Base-by-base conservation (phyloP, 2,888 invertebrate genomes). In the Fissipunctia ypsillon region DNA sequence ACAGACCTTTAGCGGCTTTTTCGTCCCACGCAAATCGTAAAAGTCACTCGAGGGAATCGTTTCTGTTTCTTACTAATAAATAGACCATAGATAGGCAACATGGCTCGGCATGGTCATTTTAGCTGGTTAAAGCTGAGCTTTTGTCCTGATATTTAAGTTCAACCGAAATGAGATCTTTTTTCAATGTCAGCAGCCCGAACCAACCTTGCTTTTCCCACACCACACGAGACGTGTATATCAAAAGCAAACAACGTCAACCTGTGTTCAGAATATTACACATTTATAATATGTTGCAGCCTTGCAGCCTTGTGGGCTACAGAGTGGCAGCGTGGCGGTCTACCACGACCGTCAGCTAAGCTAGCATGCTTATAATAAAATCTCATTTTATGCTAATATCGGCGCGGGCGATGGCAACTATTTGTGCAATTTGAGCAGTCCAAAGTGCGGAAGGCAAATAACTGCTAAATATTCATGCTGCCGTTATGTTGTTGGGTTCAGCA, bases 331-430 rank as follows among this genome's bases (percentile, higher is more conserved):
- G 19, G 61, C 63, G 65, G 78, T 79, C 80, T 84, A 73, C 78
- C 70, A 59, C 71, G 69, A 66, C 76, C 68, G 74, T 68, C 78
- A 69, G 63, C 66, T 74, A 59, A 57, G 67, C 75, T 81, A 76
- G 81, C 76, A 82, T 86, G 82, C 79, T 87, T 80, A 86, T 84
- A 79, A 79, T 81, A 85, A 87, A 90, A 87, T 87, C 88, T 89
- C 88, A 89, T 91, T 91, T 92, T 93, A 93, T 93, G 93, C 90
- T 91, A 92, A 93, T 92, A 82, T 76, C 60, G 35, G 54, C 69
- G 41, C 74, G 48, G 68, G 74, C 52, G 76, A 69, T 81, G 77
- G 84, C 73, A 85, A 86, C 88, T 88, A 89, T 90, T 90, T 89
- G 87, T 88, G 88, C 89, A 90, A 89, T 90, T 90, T 90, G 79